Evolutionary conservation across 2,113 vertebrate genomes (phyloP).

Genomic region (Stegostoma tigrinum): DNA sequence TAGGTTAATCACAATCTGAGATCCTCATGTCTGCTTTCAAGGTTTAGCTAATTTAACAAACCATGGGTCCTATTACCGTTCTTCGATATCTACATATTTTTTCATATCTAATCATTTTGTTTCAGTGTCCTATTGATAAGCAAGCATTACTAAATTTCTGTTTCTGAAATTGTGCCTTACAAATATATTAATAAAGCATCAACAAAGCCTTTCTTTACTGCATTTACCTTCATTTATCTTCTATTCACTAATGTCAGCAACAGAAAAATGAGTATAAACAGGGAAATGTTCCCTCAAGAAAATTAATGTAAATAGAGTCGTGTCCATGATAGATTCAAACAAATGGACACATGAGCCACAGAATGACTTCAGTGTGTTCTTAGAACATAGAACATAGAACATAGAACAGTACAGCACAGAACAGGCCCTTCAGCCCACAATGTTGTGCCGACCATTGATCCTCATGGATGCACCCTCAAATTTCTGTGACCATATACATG

Average conservation of each 20-base stretch:
- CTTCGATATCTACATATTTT: neutral
- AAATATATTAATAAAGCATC: neutral
- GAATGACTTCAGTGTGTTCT: neutral
- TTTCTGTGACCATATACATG: no score
- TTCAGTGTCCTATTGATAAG: neutral
- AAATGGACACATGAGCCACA: neutral
- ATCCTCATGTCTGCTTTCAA: neutral
- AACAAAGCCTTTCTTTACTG: neutral
- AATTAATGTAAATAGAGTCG: neutral
- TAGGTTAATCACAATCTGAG: neutral
- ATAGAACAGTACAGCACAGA: no score
- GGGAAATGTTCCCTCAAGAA: neutral
- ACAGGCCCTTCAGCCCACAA: no score
- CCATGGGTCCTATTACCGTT: neutral
- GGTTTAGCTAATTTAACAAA: neutral
- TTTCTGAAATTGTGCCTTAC: neutral
- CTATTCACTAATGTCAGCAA: neutral
- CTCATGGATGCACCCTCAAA: no score
- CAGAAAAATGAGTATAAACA: neutral
- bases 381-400: no score
- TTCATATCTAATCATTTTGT: neutral
- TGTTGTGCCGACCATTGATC: no score
- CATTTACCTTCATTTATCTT: neutral
- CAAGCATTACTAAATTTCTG: neutral
- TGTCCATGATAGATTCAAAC: neutral